Conservation (phyloP, 2,113 vertebrate genomes). For the Hippoglossus stenolepis region DNA sequence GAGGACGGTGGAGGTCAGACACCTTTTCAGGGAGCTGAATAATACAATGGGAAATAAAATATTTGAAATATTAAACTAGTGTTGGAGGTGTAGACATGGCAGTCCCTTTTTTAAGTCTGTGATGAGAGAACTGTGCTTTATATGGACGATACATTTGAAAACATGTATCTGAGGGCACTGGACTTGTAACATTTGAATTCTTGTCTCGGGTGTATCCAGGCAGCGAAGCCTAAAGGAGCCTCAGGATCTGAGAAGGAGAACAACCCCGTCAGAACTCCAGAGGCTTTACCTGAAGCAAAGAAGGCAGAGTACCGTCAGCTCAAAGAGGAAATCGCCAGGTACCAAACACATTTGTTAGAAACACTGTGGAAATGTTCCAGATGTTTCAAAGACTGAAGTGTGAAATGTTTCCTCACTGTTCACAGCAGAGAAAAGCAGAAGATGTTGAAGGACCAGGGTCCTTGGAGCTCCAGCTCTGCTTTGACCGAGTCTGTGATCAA, state of each 20-base stretch:
- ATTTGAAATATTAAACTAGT: not conserved
- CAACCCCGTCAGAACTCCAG: slow-evolving; percentile 90
- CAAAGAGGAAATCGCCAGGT: slow-evolving; percentile 94
- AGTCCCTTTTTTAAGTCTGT: too few relatives aligned
- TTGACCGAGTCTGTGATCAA: slow-evolving; percentile 83
- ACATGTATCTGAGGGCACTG: too few relatives aligned
- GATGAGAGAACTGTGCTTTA: too few relatives aligned
- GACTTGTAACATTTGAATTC: not conserved
- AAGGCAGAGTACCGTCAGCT: slow-evolving; percentile 90
- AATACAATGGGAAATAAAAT: too few relatives aligned
- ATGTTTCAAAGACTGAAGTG: not conserved
- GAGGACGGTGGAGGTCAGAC: slow-evolving; percentile 91
- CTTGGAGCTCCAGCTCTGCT: slow-evolving; percentile 75
- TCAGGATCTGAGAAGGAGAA: slow-evolving; percentile 96
- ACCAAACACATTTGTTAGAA: not conserved
- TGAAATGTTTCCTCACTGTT: not conserved
- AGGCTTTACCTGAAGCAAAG: slow-evolving; percentile 88
- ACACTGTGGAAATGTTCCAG: not conserved
- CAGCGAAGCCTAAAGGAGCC: slow-evolving; percentile 90
- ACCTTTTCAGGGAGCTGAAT: not conserved
- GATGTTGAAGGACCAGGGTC: slow-evolving; percentile 82
- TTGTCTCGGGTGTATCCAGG: slow-evolving; percentile 76
- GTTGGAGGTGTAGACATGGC: not conserved
- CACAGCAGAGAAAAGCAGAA: slow-evolving; percentile 91
- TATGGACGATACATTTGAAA: too few relatives aligned